Percentiles rank a stretch among this genome's conserved stretches.
Conservation (phyloP, 2,113 vertebrate species). For the Ammodramus savannarum region DNA sequence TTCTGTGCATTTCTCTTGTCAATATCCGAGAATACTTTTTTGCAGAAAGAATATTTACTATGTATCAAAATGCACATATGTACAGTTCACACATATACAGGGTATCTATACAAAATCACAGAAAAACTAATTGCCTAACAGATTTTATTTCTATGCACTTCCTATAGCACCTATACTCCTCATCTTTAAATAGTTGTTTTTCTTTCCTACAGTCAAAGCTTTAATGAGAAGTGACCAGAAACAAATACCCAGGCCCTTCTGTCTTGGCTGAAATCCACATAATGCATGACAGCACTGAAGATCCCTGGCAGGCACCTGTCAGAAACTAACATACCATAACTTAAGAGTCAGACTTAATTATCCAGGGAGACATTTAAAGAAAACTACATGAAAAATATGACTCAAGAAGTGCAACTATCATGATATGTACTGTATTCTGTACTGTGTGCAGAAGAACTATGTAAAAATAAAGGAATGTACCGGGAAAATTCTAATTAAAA, state of each 20-base stretch:
- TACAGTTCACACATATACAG: not conserved
- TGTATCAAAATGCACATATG: not conserved
- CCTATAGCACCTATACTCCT: not conserved
- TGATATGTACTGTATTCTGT: not conserved
- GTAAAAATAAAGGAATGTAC: not conserved
- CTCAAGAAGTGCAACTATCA: slow-evolving; percentile 47
- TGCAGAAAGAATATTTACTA: not conserved
- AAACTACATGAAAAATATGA: slow-evolving; percentile 67
- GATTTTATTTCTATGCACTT: slow-evolving; percentile 32
- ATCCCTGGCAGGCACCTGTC: slow-evolving; percentile 76
- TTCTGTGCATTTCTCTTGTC: not conserved
- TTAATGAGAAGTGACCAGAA: slow-evolving; percentile 74
- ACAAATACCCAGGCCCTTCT: slow-evolving; percentile 52
- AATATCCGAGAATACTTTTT: not conserved
- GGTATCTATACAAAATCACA: not conserved
- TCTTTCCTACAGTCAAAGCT: slow-evolving; percentile 49
- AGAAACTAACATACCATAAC: slow-evolving; percentile 70
- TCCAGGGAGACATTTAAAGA: slow-evolving; percentile 71
- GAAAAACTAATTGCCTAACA: slow-evolving; percentile 12
- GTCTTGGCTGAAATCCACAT: slow-evolving; percentile 73
- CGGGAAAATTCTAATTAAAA: not conserved
- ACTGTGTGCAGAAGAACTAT: not conserved
- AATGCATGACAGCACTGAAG: slow-evolving; percentile 71
- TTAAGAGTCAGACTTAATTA: slow-evolving; percentile 72
- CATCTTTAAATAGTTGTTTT: slow-evolving; percentile 50